phyloP scores from a whole-genome alignment of 2,113 vertebrate genomes.

The Alexandromys fortis region DNA sequence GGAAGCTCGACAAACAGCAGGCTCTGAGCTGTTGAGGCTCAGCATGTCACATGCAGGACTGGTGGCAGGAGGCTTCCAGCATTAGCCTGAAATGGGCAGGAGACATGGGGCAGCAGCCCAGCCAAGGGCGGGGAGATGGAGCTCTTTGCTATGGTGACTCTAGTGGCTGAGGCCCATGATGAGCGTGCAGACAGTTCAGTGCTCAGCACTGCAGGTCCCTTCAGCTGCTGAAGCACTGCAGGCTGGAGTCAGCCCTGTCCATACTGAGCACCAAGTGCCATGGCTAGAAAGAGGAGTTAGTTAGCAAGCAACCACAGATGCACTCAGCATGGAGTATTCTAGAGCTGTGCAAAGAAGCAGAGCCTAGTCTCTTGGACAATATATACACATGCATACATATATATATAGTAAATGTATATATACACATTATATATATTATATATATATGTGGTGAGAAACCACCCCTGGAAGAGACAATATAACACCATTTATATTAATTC shows the following conservation, averaged over 20 bases:
- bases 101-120: neutral
- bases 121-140: too few species aligned
- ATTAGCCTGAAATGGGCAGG: neutral
- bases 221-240: neutral
- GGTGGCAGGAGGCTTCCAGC: neutral
- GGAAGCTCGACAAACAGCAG: neutral
- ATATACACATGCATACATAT: too few species aligned
- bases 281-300: neutral
- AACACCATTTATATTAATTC: neutral
- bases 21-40: neutral
- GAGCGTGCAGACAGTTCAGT: neutral
- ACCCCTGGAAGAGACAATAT: neutral
- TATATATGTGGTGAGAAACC: too few species aligned
- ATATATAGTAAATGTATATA: neutral
- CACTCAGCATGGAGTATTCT: neutral
- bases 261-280: too few species aligned
- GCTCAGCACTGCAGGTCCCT: neutral
- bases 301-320: neutral
- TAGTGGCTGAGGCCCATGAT: too few species aligned
- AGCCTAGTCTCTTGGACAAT: neutral
- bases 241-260: neutral
- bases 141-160: neutral
- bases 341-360: neutral
- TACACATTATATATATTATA: too few species aligned
- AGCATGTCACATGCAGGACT: neutral